Percentiles rank a stretch among this genome's conserved stretches.
Conservation (phyloP, 2,888 invertebrate genomes). For the Corythucha ciliata region DNA sequence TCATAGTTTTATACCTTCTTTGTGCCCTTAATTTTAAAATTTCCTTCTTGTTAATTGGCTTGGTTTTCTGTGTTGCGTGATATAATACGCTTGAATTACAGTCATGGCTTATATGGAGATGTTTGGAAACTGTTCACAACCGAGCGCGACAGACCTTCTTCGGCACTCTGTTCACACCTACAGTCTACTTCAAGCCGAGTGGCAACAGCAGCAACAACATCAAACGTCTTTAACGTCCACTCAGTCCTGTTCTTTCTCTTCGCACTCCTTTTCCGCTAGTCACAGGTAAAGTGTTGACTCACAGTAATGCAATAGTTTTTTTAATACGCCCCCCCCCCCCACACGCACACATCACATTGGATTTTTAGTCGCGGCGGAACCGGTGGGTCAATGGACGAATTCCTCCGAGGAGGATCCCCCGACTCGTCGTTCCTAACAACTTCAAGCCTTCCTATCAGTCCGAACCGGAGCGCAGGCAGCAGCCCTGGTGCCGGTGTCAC, state of each 20-base stretch:
- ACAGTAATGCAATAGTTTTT: no score
- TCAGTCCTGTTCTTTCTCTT: constrained; percentile 50
- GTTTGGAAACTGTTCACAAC: constrained; percentile 79
- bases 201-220: constrained; percentile 40
- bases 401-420: constrained; percentile 10
- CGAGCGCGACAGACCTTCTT: constrained; percentile 61
- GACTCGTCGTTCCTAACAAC: background rate
- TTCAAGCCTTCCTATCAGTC: constrained; percentile 9
- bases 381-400: constrained; percentile 19
- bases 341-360: no score
- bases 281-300: constrained; percentile 29
- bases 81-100: constrained; percentile 44
- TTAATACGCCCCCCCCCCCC: no score
- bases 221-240: constrained; percentile 47
- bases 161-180: constrained; percentile 80
- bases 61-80: no score
- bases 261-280: constrained; percentile 37
- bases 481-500: constrained; percentile 7
- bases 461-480: background rate
- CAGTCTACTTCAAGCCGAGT: constrained; percentile 45
- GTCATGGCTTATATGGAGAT: constrained; percentile 96
- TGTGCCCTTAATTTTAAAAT: no score
- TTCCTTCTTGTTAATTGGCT: no score
- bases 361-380: no score
- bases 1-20: no score